Evolutionary conservation across 2,888 invertebrate species (phyloP), one percentile per base, ranked within the genome.

Genomic region (Lamellibrachia columna): DNA sequence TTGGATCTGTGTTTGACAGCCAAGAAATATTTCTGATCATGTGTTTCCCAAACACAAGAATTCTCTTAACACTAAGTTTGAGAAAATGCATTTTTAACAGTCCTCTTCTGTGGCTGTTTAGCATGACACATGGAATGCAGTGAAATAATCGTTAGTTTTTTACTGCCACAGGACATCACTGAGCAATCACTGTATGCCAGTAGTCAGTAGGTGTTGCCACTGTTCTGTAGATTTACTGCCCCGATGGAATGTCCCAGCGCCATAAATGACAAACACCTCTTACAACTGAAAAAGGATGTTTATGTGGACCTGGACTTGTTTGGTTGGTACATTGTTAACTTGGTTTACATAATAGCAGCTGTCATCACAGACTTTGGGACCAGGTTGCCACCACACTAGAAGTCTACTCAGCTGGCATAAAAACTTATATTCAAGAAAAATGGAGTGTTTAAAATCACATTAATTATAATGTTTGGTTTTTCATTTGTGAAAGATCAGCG

Each of bases 221-320:
- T 40, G 40, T 40, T 11, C 75, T 15, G 22, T 22, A 75, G 75
- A 75, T 75, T 75, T 75, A 75, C 22, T 11, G 75, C 75, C 6
- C 22, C 75, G 1, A 22, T 75, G 75, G 75, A 75, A 75, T 75
- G 75, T 75, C 15, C n/a, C 22, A 3, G 75, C 4, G 75, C 75
- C 75, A 75, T n/a, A 75, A 22, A 75, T 75, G 75, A 75, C 75
- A 75, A 75, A 75, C 75, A 22, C 22, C 75, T 75, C 75, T 75
- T 75, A 75, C 75, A 22, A 22, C 75, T 75, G 75, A 75, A 75
- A 75, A 75, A 75, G 75, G 75, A 75, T 75, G 75, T 75, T 75
- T 75, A 75, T 75, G 75, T 75, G 75, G 75, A 75, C 75, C 75
- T 75, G 75, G 75, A 75, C 75, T 75, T 75, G 75, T 75, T 75